These are phyloP conservation scores for Cyprinodon tularosa DNA, from an alignment of 2,113 vertebrate species.

Conservation along the genomic window DNA sequence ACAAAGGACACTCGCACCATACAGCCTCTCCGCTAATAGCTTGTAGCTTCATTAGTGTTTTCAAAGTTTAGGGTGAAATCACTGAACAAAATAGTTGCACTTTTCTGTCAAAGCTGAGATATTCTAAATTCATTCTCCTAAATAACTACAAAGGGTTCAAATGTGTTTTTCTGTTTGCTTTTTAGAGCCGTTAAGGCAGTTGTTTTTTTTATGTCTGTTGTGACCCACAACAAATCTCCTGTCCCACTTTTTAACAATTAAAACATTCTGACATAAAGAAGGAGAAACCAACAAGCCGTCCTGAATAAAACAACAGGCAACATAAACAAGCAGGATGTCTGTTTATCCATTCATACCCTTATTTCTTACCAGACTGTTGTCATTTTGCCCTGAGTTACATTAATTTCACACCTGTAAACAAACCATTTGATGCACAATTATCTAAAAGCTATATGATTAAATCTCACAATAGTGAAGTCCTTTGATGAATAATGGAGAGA, in stretches of 20 bases:
- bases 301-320: neutral
- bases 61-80: constrained; percentile 27
- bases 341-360: neutral
- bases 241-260: constrained; percentile 51
- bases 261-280: constrained; percentile 48
- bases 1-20: constrained; percentile 55
- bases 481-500: neutral
- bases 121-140: neutral
- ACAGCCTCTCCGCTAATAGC: constrained; percentile 45
- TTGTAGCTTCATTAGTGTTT: constrained; percentile 60
- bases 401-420: no score
- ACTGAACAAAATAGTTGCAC: neutral
- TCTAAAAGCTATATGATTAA: neutral
- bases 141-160: constrained; percentile 6
- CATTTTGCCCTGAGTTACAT: neutral
- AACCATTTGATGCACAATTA: neutral
- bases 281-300: constrained; percentile 12
- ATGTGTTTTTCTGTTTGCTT: constrained; percentile 6
- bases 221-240: constrained; percentile 50
- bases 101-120: neutral
- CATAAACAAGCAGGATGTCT: constrained; percentile 1
- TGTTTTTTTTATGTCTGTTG: constrained; percentile 7
- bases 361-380: neutral
- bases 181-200: neutral
- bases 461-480: neutral